These are phyloP conservation scores for Calycopis cecrops DNA, from an alignment of 1,140 invertebrate genomes.

Conservation along the genomic window DNA sequence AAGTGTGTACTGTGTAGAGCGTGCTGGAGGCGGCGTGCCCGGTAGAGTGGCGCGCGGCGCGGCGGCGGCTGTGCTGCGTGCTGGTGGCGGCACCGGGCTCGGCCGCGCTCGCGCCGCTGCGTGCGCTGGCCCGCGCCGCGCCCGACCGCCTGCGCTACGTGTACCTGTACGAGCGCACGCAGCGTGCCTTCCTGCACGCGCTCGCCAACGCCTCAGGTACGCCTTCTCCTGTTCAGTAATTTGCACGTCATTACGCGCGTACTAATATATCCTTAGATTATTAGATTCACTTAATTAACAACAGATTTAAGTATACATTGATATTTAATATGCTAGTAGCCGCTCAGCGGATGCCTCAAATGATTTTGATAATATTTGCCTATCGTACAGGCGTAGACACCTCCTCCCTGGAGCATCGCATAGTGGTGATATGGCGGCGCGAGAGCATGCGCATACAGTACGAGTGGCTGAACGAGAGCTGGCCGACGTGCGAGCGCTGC, in stretches of 20 bases:
- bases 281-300: no score
- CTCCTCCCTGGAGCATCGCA: slow-evolving; percentile 79
- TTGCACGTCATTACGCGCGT: no score
- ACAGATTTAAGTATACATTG: no score
- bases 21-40: slow-evolving; percentile 92
- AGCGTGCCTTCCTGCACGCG: slow-evolving; percentile 87
- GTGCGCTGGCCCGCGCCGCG: slow-evolving; percentile 79
- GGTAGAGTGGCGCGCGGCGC: slow-evolving; percentile 85
- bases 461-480: slow-evolving; percentile 87
- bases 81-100: slow-evolving; percentile 75
- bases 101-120: slow-evolving; percentile 65
- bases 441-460: slow-evolving; percentile 91
- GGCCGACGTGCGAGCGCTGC: slow-evolving; percentile 70
- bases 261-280: no score
- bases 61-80: slow-evolving; percentile 92
- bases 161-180: slow-evolving; percentile 90
- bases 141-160: slow-evolving; percentile 87
- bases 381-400: slow-evolving; percentile 58
- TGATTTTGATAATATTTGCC: no score
- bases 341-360: no score
- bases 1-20: slow-evolving; percentile 55
- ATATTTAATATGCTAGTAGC: no score
- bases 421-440: slow-evolving; percentile 93
- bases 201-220: slow-evolving; percentile 78
- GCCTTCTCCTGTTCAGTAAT: slow-evolving; percentile 3